A percentile compares a stretch with the other conserved stretches of the same genome.
Conservation (phyloP, 2,888 invertebrate genomes). For the Blastobasis lacticolella region DNA sequence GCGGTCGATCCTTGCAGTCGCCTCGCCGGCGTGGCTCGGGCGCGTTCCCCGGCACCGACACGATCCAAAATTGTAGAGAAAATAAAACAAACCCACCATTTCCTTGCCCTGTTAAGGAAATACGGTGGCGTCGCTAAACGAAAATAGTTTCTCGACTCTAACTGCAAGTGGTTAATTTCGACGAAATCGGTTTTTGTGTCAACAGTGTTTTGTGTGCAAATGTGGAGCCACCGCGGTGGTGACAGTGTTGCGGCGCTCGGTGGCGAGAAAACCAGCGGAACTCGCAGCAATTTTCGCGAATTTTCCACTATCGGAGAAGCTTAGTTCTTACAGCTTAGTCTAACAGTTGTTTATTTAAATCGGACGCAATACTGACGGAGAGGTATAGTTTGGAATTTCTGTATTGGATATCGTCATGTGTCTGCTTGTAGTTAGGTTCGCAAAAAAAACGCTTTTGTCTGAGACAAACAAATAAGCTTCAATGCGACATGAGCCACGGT, state of each 20-base stretch:
- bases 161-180: constrained; percentile 57
- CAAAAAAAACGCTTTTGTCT: constrained; percentile 51
- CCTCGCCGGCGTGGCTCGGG: constrained; percentile 64
- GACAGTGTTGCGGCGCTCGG: constrained; percentile 16
- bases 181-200: constrained; percentile 34
- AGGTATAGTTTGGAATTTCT: constrained; percentile 57
- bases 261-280: neutral
- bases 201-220: constrained; percentile 17
- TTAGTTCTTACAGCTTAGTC: constrained; percentile 43
- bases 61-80: constrained; percentile 28
- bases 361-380: constrained; percentile 34
- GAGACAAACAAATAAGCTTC: constrained; percentile 44
- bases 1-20: constrained; percentile 71
- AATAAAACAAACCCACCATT: constrained; percentile 51
- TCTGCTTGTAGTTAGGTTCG: constrained; percentile 58
- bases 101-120: constrained; percentile 57
- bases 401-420: constrained; percentile 68
- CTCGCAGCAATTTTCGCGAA: constrained; percentile 28
- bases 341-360: constrained; percentile 30
- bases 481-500: constrained; percentile 17
- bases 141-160: constrained; percentile 59
- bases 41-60: constrained; percentile 38
- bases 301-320: constrained; percentile 41
- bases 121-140: constrained; percentile 33
- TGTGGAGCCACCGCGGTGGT: constrained; percentile 22